phyloP scores from a whole-genome alignment of 2,113 vertebrate species.

The Machaerirhynchus nigripectus region DNA sequence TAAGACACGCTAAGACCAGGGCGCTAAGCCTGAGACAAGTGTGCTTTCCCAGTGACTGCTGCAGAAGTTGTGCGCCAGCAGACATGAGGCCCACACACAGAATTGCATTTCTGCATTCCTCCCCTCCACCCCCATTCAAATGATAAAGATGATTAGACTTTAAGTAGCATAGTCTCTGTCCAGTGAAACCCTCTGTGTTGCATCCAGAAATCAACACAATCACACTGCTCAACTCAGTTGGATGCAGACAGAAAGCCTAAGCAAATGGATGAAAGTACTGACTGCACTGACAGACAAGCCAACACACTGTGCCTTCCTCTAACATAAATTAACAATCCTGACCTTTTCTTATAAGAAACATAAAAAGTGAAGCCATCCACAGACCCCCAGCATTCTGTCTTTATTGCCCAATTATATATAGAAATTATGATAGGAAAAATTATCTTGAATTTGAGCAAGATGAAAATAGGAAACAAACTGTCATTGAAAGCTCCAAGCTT shows the following conservation, averaged over 20 bases:
- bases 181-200: background rate
- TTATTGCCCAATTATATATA: background rate
- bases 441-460: background rate
- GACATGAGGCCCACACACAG: background rate
- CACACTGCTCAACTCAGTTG: accelerated
- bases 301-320: background rate
- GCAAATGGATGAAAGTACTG: background rate
- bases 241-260: background rate
- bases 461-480: background rate
- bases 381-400: background rate
- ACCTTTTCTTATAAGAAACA: background rate
- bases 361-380: background rate
- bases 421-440: background rate
- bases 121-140: background rate
- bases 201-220: background rate
- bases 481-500: background rate
- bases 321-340: background rate
- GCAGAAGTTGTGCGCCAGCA: background rate
- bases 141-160: background rate
- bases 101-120: background rate
- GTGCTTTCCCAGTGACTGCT: background rate
- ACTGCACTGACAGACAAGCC: background rate
- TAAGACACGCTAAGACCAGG: background rate
- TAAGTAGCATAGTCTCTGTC: background rate
- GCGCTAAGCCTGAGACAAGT: background rate